Evolutionary conservation across 1,140 invertebrate species (phyloP), one percentile per base, ranked within the genome.

Genomic region (Neodiprion lecontei): DNA sequence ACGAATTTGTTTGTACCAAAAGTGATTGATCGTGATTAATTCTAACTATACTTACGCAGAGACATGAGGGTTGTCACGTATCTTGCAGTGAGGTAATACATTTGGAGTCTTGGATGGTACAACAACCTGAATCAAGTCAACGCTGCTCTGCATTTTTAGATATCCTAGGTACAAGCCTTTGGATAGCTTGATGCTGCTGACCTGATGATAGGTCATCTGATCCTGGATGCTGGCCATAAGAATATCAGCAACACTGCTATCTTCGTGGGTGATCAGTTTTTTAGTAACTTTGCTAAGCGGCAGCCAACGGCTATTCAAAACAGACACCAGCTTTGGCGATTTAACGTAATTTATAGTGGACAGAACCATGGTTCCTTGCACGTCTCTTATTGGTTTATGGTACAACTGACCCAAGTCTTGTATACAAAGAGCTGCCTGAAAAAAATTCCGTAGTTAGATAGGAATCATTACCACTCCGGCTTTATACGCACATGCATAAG

Each of bases 161-260:
- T 98, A 99, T 21, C 97, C 96, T 74, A 99, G 88, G 87, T 99
- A 99, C 8, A 99, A 89, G 0, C 98, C 98, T 70, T 93, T 93
- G 0, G 92, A 90, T 21, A 99, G 85, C 76, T 94, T 93, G 66
- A 95, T 92, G 74, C 93, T 91, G 74, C 95, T 97, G 23, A 93
- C 93, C 90, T 98, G 96, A 83, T 98, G 94, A 86, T 98, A 99
- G 48, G 94, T 92, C 74, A 99, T 95, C 90, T 98, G 96, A 72
- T 98, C 96, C 78, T 95, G 93, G 73, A 97, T 93, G 17, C 94
- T 95, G 50, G 92, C 92, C 91, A 96, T 94, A 17, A 96, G 90
- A 79, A 96, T 90, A 78, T 97, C 95, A 1, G 92, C 92, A 48
- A 96, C 93, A 72, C 92, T 94, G 79, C 93, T 93, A 77, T 95